Evolutionary conservation across 2,113 vertebrate species (phyloP).

Genomic region (Recurvirostra avosetta): DNA sequence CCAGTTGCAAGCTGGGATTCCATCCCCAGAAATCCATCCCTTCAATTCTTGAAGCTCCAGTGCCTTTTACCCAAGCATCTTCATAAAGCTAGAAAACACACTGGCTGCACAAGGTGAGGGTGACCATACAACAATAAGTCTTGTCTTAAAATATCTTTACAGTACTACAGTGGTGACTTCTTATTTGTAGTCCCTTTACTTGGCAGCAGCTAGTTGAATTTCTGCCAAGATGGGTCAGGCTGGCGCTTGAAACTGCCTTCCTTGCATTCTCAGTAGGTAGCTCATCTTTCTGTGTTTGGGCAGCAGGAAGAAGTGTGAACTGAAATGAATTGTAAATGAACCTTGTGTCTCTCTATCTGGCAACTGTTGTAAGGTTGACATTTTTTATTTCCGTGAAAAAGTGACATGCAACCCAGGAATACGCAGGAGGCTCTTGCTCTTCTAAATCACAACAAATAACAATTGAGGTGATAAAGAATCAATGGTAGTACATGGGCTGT

Average conservation of each 20-base stretch:
- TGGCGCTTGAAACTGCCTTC: constrained; percentile 32
- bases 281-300: constrained; percentile 42
- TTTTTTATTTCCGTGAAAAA: neutral
- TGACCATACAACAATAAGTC: neutral
- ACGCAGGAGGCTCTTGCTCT: neutral
- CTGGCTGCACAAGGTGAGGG: neutral
- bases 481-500: neutral
- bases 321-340: neutral
- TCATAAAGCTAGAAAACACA: neutral
- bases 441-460: neutral
- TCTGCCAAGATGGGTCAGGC: neutral
- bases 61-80: neutral
- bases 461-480: neutral
- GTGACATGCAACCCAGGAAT: neutral
- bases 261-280: constrained; percentile 29
- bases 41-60: constrained; percentile 1
- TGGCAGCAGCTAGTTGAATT: neutral
- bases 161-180: neutral
- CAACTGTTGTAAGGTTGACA: neutral
- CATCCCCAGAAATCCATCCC: constrained; percentile 1
- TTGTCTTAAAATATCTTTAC: constrained; percentile 30
- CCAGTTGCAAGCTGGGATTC: constrained; percentile 36
- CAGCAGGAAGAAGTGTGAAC: neutral
- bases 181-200: neutral
- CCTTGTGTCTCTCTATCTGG: neutral